Conservation (phyloP, 2,888 invertebrate genomes). For the Caenorhabditis japonica region DNA sequence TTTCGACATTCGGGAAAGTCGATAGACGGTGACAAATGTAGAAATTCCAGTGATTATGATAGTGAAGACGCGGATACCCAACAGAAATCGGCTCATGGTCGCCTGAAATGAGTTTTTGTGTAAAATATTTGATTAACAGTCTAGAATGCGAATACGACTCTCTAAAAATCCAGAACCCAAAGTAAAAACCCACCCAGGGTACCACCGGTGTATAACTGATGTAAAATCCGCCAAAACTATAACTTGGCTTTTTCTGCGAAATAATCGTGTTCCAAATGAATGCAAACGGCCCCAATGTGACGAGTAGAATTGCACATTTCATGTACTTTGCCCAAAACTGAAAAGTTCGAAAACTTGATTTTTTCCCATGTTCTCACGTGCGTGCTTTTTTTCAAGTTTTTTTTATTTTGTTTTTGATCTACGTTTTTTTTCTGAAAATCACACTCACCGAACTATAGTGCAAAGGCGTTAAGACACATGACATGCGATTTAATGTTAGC, state of each 20-base stretch:
- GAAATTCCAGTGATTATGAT: conserved; percentile 31
- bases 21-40: conserved; percentile 29
- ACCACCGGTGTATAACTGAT: conserved; percentile 32
- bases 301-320: conserved; percentile 16
- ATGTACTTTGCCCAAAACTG: conserved; percentile 30
- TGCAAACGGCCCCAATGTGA: conserved; percentile 16
- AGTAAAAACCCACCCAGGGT: conserved; percentile 13
- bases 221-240: conserved; percentile 37
- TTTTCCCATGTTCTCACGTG: neutral
- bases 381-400: conserved; percentile 8
- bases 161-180: no score
- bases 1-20: conserved; percentile 34
- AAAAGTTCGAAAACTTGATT: neutral
- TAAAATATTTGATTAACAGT: no score
- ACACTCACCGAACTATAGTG: conserved; percentile 38
- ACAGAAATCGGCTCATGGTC: conserved; percentile 30
- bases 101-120: conserved; percentile 9
- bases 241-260: conserved; percentile 22
- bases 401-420: neutral
- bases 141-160: no score
- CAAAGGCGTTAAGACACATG: conserved; percentile 41
- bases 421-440: neutral
- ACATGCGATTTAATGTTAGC: conserved; percentile 39
- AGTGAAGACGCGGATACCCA: conserved; percentile 21
- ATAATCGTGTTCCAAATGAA: conserved; percentile 42